Conservation (phyloP, 2,797 vertebrate species). For the Gymnocypris eckloni region DNA sequence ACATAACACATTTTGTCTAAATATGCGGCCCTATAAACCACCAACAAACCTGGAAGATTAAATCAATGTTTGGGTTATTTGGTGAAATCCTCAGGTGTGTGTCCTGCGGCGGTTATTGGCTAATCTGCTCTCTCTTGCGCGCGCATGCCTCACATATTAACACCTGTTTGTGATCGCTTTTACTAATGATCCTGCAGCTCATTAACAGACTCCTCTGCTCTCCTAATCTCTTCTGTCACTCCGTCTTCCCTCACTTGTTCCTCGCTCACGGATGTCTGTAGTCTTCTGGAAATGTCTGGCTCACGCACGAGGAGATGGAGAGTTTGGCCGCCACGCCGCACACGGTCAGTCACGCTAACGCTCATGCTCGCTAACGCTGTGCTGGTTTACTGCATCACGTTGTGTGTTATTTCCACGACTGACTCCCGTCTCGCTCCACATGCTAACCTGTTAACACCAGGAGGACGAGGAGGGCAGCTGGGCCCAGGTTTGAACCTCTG, state of each 20-base stretch:
- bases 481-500: conserved; percentile 93
- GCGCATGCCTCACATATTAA: conserved; percentile 27
- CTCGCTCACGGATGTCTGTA: conserved; percentile 71
- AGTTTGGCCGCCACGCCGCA: conserved; percentile 92
- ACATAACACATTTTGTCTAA: neutral
- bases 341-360: conserved; percentile 88
- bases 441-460: conserved; percentile 94
- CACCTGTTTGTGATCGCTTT: conserved; percentile 64
- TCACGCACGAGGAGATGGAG: conserved; percentile 99
- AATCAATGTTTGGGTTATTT: neutral
- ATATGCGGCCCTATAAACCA: neutral
- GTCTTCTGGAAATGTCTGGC: conserved; percentile 99
- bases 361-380: neutral
- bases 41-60: neutral
- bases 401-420: conserved; percentile 25
- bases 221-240: conserved; percentile 64
- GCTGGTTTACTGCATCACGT: neutral
- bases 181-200: conserved; percentile 62
- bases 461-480: conserved; percentile 99
- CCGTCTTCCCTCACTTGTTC: conserved; percentile 22
- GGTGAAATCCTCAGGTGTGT: neutral
- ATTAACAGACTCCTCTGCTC: conserved; percentile 76
- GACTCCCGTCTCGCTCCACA: conserved; percentile 86
- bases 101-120: neutral
- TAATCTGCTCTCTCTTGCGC: neutral